Conservation (phyloP, 2,113 vertebrate genomes). For the Symphodus melops region DNA sequence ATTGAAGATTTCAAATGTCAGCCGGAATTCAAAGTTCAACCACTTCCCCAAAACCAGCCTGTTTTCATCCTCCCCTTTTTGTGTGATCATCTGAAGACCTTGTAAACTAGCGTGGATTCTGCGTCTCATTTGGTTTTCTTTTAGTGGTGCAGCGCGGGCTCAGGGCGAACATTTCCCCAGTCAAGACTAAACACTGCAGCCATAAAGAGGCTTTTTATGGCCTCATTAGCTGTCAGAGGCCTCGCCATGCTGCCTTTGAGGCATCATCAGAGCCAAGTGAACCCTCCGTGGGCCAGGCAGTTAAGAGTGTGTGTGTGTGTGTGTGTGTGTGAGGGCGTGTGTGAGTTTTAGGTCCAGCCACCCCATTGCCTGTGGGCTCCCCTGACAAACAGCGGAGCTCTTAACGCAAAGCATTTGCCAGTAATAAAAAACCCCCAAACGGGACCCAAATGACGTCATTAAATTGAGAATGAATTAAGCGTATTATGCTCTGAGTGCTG, state of each 20-base stretch:
- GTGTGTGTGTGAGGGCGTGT: slow-evolving; percentile 34
- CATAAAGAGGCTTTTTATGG: slow-evolving; percentile 77
- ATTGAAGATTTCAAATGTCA: slow-evolving; percentile 13
- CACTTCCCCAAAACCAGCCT: slow-evolving; percentile 28
- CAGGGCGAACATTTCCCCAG: slow-evolving; percentile 74
- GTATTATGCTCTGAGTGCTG: slow-evolving; percentile 75
- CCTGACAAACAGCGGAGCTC: slow-evolving; percentile 57
- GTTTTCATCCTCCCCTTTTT: slow-evolving; percentile 48
- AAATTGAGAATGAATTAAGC: slow-evolving; percentile 78
- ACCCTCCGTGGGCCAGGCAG: slow-evolving; percentile 57
- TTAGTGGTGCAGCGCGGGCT: slow-evolving; percentile 67
- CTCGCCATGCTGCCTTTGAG: slow-evolving; percentile 72
- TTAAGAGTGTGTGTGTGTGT: slow-evolving; percentile 40
- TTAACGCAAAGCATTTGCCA: slow-evolving; percentile 69
- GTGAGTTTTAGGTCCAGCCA: slow-evolving; percentile 54
- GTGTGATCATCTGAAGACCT: slow-evolving; percentile 57
- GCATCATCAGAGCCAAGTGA: slow-evolving; percentile 72
- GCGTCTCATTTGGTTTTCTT: slow-evolving; percentile 63
- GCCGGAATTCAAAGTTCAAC: slow-evolving; percentile 18
- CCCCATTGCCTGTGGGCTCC: slow-evolving; percentile 68
- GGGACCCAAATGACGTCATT: slow-evolving; percentile 78
- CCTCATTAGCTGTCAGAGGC: slow-evolving; percentile 81
- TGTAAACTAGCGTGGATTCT: slow-evolving; percentile 59
- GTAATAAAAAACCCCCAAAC: slow-evolving; percentile 76
- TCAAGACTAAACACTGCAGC: slow-evolving; percentile 77